Evolutionary conservation across 1,140 invertebrate species (phyloP).

Genomic region (Pteromalus puparum): DNA sequence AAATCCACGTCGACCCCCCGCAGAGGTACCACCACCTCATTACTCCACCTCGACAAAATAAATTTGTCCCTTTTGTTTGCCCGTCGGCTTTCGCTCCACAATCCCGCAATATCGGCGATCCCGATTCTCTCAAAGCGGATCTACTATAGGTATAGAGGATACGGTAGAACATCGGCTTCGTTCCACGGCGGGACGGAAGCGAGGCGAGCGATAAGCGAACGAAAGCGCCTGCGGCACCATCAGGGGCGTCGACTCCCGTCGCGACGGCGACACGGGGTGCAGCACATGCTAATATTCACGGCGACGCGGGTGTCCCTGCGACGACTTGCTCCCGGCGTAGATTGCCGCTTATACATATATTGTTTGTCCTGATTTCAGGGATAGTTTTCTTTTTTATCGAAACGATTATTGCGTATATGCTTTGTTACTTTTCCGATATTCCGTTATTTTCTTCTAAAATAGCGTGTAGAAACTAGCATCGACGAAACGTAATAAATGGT

Average conservation of each 20-base stretch:
- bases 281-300: not conserved
- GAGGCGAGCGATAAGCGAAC: slow-evolving; percentile 7
- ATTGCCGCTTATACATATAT: too few species aligned
- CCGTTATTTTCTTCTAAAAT: too few species aligned
- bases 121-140: not conserved
- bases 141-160: not conserved
- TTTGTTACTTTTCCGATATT: too few species aligned
- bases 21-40: not conserved
- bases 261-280: slow-evolving; percentile 6
- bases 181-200: slow-evolving; percentile 51
- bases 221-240: not conserved
- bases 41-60: too few species aligned
- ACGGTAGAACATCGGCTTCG: not conserved
- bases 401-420: too few species aligned
- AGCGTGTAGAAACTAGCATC: too few species aligned
- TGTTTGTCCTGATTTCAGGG: too few species aligned
- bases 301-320: slow-evolving; percentile 32
- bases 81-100: not conserved
- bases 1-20: not conserved
- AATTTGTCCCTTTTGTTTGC: not conserved
- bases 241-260: slow-evolving; percentile 39
- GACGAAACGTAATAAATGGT: not conserved
- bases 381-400: too few species aligned
- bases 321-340: not conserved
- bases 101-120: not conserved